Base-by-base conservation (phyloP, 2,888 invertebrate genomes). In the Pycnomerus fuliginosus region DNA sequence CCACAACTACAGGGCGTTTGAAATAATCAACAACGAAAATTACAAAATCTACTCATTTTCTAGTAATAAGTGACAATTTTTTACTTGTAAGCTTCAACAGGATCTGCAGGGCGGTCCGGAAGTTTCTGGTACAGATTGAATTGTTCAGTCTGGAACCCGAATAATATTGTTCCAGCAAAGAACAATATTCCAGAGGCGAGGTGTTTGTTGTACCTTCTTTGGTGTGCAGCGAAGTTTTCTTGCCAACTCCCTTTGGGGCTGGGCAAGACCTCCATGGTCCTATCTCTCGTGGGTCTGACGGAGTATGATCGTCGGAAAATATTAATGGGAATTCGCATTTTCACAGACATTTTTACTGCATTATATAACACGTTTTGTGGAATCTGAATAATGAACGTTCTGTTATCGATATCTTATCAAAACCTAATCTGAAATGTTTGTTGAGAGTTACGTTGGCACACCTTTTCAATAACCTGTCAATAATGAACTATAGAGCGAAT, bases 241-340 rank as follows among this genome's bases (percentile, higher is more conserved):
- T 36, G 3, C 43, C 43, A 43, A 20, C 15, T 16, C 3, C 36
- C 43, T 36, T 25, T 24, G 1, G 43, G 43, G 14, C 8, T 10
- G 4, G 43, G 43, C 7, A 43, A 3, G 4, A 36, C 43, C 25
- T 43, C 31, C 41, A 41, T 34, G n/a, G n/a, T n/a, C n/a, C n/a
- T n/a, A n/a, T n/a, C n/a, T 25, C 33, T 41, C n/a, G 30, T 10
- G 4, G 10, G n/a, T 14, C 16, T 17, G 22, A 16, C 14, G 14
- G 30, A 22, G 22, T 15, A 30, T 12, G 16, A 13, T 10, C 38
- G 28, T 8, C 16, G 3, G 4, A 4, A 4, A 4, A 20, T 20
- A 7, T 4, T 4, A 7, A 7, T 7, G 20, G 5, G 20, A 8
- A 4, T 4, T 4, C 20, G 20, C 8, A 20, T 22, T 22, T 31